These are phyloP conservation scores for Phortica magna DNA, from an alignment of 2,888 invertebrate species.

Conservation along the genomic window DNA sequence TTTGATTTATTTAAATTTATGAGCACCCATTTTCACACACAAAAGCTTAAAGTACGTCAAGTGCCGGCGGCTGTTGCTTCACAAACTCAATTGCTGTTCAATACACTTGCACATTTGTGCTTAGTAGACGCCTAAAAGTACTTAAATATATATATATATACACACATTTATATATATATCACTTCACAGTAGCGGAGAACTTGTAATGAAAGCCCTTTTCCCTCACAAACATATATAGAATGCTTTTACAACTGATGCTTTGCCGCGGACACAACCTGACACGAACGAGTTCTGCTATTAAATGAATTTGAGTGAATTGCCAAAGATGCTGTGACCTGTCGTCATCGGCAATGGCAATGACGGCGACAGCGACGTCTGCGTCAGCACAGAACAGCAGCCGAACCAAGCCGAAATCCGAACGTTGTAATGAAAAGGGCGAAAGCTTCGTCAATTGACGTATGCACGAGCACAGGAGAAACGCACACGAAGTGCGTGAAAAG, in stretches of 20 bases:
- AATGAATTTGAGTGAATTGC: slow-evolving; percentile 67
- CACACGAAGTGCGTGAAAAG: slow-evolving; percentile 18
- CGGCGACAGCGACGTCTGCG: too few relatives aligned
- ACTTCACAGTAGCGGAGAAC: neutral
- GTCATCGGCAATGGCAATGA: slow-evolving; percentile 12
- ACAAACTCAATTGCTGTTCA: neutral
- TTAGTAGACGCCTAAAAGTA: neutral
- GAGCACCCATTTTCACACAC: neutral
- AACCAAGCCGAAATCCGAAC: neutral
- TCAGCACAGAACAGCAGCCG: neutral
- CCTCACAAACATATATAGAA: neutral
- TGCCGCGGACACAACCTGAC: slow-evolving; percentile 61
- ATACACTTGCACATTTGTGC: too few relatives aligned
- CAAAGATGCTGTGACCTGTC: slow-evolving; percentile 70
- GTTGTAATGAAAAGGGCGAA: slow-evolving; percentile 38
- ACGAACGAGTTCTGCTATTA: slow-evolving; percentile 72
- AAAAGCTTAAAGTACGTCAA: neutral
- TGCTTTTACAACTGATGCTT: neutral
- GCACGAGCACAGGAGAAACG: slow-evolving; percentile 5
- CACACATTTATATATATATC: neutral
- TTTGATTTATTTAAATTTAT: neutral
- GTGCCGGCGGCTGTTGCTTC: slow-evolving; percentile 32
- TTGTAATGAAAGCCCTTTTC: neutral
- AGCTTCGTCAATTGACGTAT: slow-evolving; percentile 24
- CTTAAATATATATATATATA: neutral